These are phyloP conservation scores for Spizella passerina DNA, from an alignment of 2,797 vertebrate genomes.

Conservation along the genomic window DNA sequence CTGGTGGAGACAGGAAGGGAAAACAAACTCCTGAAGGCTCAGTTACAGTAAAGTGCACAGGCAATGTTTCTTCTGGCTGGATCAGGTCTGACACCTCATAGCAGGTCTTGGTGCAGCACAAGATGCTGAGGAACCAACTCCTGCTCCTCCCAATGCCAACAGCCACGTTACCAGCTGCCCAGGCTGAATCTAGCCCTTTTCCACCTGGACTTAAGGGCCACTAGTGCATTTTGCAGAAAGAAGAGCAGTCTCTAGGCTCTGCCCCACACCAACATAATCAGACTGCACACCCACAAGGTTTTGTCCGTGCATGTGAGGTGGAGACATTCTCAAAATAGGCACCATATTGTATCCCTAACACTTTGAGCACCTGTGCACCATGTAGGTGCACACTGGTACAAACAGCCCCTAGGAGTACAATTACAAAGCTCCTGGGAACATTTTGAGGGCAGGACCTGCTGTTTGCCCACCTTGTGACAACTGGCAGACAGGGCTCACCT, in stretches of 20 bases:
- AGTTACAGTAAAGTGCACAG: not conserved
- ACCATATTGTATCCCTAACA: not conserved
- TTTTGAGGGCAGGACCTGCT: fast-evolving
- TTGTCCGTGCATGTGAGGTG: fast-evolving
- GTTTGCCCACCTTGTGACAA: not conserved
- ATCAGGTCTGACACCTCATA: not conserved
- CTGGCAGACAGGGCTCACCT: constrained; percentile 74
- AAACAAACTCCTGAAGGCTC: not conserved
- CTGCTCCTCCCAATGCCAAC: not conserved
- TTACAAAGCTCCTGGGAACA: not conserved
- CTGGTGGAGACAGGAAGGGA: constrained; percentile 70
- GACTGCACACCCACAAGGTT: not conserved
- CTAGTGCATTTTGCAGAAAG: not conserved
- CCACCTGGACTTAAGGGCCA: not conserved
- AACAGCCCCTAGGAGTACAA: not conserved
- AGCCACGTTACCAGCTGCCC: not conserved
- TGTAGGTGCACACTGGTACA: not conserved
- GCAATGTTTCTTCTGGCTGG: not conserved
- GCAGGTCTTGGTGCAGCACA: not conserved
- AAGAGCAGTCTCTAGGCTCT: not conserved
- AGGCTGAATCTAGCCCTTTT: not conserved
- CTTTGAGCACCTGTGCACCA: not conserved
- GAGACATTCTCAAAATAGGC: not conserved
- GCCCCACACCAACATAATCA: not conserved
- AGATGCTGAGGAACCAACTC: not conserved